Evolutionary conservation across 2,113 vertebrate genomes (phyloP).

Genomic region (Petroica traversi): DNA sequence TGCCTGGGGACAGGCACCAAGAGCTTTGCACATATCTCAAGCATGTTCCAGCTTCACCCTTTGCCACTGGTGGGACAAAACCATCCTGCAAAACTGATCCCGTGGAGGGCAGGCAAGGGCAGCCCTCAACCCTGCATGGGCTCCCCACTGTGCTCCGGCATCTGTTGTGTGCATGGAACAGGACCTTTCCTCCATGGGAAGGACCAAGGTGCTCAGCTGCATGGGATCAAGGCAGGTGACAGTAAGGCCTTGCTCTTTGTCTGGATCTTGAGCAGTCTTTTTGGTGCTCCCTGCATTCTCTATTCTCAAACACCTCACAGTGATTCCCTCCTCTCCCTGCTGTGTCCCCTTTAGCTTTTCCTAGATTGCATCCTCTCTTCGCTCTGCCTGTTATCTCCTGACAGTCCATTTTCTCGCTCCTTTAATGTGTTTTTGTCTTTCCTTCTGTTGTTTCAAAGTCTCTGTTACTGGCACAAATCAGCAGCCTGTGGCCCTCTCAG

Average conservation of each 20-base stretch:
- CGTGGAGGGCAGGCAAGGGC: not conserved
- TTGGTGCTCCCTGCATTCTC: not conserved
- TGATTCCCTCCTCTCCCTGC: not conserved
- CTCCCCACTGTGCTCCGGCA: not conserved
- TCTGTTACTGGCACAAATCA: not conserved
- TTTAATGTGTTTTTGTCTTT: not conserved
- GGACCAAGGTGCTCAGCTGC: not conserved
- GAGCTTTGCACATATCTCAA: not conserved
- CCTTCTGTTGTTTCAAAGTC: not conserved
- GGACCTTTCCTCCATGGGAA: not conserved
- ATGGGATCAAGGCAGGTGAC: rapidly evolving
- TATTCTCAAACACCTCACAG: not conserved
- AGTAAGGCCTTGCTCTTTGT: not conserved
- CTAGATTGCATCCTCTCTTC: not conserved
- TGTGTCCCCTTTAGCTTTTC: not conserved
- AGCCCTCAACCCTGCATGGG: rapidly evolving
- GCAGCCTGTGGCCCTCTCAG: not conserved
- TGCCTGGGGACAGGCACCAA: not conserved
- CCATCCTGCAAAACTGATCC: not conserved
- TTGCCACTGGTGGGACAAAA: rapidly evolving
- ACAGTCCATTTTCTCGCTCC: not conserved
- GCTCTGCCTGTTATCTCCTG: not conserved
- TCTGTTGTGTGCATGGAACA: not conserved
- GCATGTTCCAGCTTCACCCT: not conserved
- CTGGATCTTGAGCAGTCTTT: not conserved